These are phyloP conservation scores for Cephalopterus ornatus DNA, from an alignment of 2,113 vertebrate genomes.

Conservation along the genomic window DNA sequence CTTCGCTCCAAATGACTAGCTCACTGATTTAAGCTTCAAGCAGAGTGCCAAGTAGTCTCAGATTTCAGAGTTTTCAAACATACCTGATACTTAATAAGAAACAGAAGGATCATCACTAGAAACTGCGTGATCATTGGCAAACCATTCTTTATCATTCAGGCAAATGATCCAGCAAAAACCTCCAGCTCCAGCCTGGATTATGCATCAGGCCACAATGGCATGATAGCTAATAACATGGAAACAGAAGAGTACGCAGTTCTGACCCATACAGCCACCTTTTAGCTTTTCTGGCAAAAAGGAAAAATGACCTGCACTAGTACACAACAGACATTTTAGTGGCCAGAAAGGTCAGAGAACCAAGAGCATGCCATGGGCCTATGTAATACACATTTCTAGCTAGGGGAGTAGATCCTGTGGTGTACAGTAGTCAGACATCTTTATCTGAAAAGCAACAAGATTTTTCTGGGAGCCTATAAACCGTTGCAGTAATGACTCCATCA, in stretches of 20 bases:
- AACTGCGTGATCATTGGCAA: not conserved
- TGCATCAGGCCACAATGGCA: not conserved
- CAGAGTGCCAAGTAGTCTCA: not conserved
- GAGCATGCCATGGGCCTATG: fast-evolving
- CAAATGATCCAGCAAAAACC: not conserved
- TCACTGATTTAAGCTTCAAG: not conserved
- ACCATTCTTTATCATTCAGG: not conserved
- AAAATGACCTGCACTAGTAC: not conserved
- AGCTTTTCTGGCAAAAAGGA: not conserved
- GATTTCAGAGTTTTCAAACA: not conserved
- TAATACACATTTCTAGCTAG: not conserved
- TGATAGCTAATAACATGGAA: not conserved
- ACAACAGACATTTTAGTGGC: not conserved
- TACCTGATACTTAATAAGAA: not conserved
- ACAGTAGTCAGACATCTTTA: not conserved
- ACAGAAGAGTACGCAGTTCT: not conserved
- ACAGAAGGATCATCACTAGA: not conserved
- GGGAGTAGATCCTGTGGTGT: not conserved
- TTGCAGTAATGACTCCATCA: not conserved
- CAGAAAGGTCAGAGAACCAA: not conserved
- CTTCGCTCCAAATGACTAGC: not conserved
- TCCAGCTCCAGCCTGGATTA: not conserved
- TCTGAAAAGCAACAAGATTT: not conserved
- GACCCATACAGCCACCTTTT: not conserved
- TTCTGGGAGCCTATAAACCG: not conserved